phyloP scores from a whole-genome alignment of 1,140 invertebrate genomes.

The Lucilia sericata region DNA sequence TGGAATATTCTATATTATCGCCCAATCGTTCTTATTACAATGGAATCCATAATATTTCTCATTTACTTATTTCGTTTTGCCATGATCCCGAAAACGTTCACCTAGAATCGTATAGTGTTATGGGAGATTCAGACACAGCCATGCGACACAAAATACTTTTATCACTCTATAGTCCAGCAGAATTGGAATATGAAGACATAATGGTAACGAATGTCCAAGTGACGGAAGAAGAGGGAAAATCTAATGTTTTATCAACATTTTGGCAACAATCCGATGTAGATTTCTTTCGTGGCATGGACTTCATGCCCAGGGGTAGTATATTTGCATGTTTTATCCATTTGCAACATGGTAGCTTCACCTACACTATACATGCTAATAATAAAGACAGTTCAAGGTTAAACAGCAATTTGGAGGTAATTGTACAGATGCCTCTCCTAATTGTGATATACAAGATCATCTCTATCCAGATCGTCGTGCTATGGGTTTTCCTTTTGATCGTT shows the following conservation, averaged over 20 bases:
- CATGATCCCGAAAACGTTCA: constrained; percentile 80
- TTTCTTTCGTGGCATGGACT: constrained; percentile 82
- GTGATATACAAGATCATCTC: constrained; percentile 77
- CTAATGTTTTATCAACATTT: constrained; percentile 75
- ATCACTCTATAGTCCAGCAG: constrained; percentile 71
- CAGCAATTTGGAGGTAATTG: constrained; percentile 72
- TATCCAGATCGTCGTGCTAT: constrained; percentile 80
- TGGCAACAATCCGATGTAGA: constrained; percentile 81
- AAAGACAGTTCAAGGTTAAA: constrained; percentile 67
- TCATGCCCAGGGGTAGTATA: constrained; percentile 71
- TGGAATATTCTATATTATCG: constrained; percentile 80
- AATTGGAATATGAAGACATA: constrained; percentile 75
- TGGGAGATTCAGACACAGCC: constrained; percentile 78
- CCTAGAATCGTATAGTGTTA: constrained; percentile 76
- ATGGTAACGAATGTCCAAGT: constrained; percentile 71
- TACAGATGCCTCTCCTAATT: constrained; percentile 79
- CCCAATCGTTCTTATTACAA: constrained; percentile 79
- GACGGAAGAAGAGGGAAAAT: constrained; percentile 66
- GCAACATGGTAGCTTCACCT: constrained; percentile 75
- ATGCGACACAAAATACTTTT: constrained; percentile 83
- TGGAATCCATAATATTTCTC: constrained; percentile 79
- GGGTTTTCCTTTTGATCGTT: constrained; percentile 83
- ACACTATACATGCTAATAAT: constrained; percentile 69
- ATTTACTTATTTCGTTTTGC: constrained; percentile 75
- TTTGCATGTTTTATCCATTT: constrained; percentile 75